phyloP scores from a whole-genome alignment of 2,113 vertebrate genomes.

The Stomatorhinus ivindoensis region DNA sequence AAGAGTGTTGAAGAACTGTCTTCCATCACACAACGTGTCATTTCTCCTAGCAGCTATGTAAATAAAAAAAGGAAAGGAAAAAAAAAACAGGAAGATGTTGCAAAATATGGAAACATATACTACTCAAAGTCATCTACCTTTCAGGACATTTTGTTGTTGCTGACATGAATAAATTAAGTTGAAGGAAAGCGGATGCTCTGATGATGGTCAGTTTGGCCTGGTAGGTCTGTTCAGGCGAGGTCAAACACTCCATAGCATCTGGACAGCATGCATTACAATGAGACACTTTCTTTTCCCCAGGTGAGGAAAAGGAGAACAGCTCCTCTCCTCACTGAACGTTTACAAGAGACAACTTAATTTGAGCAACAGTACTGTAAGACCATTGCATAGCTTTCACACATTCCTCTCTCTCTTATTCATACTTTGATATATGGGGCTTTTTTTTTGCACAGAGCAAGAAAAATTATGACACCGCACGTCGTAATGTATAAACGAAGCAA shows the following conservation, averaged over 20 bases:
- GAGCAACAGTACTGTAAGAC: constrained; percentile 3
- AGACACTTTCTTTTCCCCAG: constrained; percentile 31
- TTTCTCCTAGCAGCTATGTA: constrained; percentile 40
- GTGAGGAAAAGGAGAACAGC: constrained; percentile 23
- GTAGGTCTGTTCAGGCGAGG: constrained; percentile 33
- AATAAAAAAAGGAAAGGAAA: background rate
- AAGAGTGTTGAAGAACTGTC: constrained; percentile 59
- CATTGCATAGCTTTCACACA: background rate
- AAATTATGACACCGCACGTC: constrained; percentile 23
- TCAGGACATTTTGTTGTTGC: constrained; percentile 25
- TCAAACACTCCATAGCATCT: constrained; percentile 38
- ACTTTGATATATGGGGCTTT: constrained; percentile 7
- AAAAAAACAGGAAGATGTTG: constrained; percentile 2
- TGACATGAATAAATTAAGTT: constrained; percentile 21
- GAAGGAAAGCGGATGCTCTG: constrained; percentile 12
- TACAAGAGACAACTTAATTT: constrained; percentile 7
- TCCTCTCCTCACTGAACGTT: constrained; percentile 11
- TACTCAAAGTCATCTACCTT: constrained; percentile 16
- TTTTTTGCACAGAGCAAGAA: constrained; percentile 26
- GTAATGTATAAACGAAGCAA: constrained; percentile 29
- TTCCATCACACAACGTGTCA: constrained; percentile 66
- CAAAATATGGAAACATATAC: background rate
- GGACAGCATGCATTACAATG: constrained; percentile 41
- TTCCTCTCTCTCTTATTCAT: background rate
- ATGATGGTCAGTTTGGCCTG: constrained; percentile 27